Percentiles rank a stretch among this genome's conserved stretches.
phyloP scores from a whole-genome alignment of 2,888 invertebrate genomes.

The Troides aeacus region DNA sequence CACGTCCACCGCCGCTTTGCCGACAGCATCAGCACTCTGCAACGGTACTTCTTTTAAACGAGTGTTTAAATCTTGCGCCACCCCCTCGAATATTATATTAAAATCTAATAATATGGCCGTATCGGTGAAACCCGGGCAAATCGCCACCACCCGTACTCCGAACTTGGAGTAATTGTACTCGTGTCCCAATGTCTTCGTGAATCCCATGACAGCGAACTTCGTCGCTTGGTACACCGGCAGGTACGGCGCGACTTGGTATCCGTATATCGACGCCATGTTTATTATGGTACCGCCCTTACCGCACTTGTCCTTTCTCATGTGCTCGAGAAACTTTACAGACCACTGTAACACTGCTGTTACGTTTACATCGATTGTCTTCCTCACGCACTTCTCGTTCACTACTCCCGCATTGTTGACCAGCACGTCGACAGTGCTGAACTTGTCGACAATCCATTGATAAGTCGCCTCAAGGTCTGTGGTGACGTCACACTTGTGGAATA shows the following conservation, averaged over 20 bases:
- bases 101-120: conserved; percentile 28
- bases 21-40: conserved; percentile 53
- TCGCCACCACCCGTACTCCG: conserved; percentile 56
- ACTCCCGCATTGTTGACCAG: conserved; percentile 62
- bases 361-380: conserved; percentile 57
- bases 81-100: conserved; percentile 34
- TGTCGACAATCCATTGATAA: conserved; percentile 42
- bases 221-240: conserved; percentile 78
- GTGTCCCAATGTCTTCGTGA: conserved; percentile 64
- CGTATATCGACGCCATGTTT: conserved; percentile 82
- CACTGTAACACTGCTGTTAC: conserved; percentile 54
- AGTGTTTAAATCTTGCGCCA: conserved; percentile 37
- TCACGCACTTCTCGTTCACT: conserved; percentile 33
- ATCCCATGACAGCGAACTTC: conserved; percentile 74
- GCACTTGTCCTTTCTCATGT: conserved; percentile 78
- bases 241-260: conserved; percentile 66
- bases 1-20: conserved; percentile 50
- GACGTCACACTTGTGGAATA: conserved; percentile 71
- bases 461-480: conserved; percentile 58
- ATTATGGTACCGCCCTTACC: conserved; percentile 82
- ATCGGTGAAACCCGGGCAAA: conserved; percentile 73
- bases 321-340: conserved; percentile 77
- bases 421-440: conserved; percentile 52
- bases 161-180: conserved; percentile 55
- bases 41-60: conserved; percentile 41